Evolutionary conservation across 2,113 vertebrate species (phyloP), one percentile per base, ranked within the genome.

Genomic region (Sphaerodactylus townsendi): DNA sequence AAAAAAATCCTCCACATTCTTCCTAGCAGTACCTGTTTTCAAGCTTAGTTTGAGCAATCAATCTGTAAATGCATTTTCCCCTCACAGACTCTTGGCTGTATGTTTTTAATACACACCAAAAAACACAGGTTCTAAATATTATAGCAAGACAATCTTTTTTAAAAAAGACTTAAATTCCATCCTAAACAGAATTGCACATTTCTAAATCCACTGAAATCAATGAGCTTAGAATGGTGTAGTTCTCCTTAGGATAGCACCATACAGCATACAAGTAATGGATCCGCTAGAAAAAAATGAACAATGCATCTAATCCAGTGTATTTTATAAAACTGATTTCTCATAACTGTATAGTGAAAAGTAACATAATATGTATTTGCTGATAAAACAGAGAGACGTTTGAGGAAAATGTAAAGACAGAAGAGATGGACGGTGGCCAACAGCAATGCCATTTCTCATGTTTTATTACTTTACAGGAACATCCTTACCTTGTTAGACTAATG

Each of bases 31-130:
- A 74, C 10, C 2, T 28, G 21, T 73, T 85, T 82, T 85, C 41
- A 81, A 68, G 28, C n/a, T 8, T 48, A 85, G 44, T 0, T 0
- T 46, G 64, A 77, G 28, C 87, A 83, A 86, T 3, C 11, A 77
- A 9, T 84, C 8, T 86, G 30, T 83, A 17, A 41, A 1, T 71
- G 82, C 84, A 88, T 30, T 23, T 35, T 1, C 39, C 59, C 85
- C 5, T 82, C 89, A 90, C 85, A 48, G 15, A 50, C 86, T 79
- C 79, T 90, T 87, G 90, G 73, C 56, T 69, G 87, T 88, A 88
- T 77, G 1, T 64, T 2, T 64, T 77, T 35, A 1, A 69, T 46
- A 82, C n/a, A 69, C 5, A 59, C 3, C 73, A 46, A 37, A 41
- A n/a, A 68, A 73, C 81, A 84, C 56, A 39, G 2, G 25, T 10